Evolutionary conservation across 2,113 vertebrate species (phyloP).

Genomic region (Crypturellus undulatus): DNA sequence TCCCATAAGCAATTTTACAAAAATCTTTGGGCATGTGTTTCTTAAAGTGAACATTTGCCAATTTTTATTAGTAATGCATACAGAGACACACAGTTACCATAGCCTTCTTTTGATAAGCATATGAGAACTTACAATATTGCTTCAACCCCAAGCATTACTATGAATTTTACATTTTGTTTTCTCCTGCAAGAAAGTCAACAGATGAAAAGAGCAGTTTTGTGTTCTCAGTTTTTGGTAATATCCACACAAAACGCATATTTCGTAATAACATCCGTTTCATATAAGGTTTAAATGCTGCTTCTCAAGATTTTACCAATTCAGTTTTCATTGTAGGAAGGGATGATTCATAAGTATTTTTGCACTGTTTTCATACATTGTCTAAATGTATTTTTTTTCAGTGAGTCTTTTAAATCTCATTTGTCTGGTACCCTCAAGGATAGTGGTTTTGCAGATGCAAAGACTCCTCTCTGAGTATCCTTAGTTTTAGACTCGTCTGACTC

Average conservation of each 20-base stretch:
- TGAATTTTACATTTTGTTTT: background rate
- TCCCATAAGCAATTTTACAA: background rate
- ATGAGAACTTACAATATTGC: background rate
- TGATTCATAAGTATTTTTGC: background rate
- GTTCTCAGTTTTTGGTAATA: background rate
- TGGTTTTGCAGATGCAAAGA: background rate
- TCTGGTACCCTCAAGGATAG: background rate
- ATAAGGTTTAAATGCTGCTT: background rate
- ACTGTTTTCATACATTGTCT: background rate
- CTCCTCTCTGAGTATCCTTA: background rate
- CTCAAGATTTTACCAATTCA: background rate
- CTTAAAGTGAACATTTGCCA: background rate
- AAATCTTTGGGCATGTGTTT: background rate
- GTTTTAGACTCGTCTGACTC: background rate
- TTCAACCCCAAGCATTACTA: background rate
- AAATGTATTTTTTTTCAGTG: background rate
- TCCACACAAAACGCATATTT: background rate
- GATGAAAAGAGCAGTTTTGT: background rate
- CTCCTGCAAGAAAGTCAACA: background rate
- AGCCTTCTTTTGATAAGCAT: background rate
- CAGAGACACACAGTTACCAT: background rate
- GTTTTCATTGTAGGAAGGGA: slow-evolving; percentile 10
- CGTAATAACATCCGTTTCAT: background rate
- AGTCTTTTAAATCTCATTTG: background rate
- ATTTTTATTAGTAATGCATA: background rate